Evolutionary conservation across 2,797 vertebrate species (phyloP).

Genomic region (Apogon talboti): DNA sequence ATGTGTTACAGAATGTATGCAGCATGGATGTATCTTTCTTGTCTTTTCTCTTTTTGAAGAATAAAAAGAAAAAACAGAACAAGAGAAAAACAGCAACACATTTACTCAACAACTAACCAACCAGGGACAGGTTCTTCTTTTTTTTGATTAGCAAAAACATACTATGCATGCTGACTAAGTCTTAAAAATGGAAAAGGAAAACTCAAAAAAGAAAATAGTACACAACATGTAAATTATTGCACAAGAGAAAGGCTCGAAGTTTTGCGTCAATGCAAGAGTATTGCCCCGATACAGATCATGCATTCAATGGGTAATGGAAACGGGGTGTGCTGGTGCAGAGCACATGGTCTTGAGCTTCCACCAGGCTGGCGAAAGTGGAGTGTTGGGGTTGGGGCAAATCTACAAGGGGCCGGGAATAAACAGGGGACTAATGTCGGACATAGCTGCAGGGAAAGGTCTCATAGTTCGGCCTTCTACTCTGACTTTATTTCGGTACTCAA

Average conservation of each 20-base stretch:
- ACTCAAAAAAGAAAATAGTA: constrained; percentile 90
- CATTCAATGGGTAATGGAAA: constrained; percentile 97
- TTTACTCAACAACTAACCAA: constrained; percentile 99
- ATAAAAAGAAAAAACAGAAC: constrained; percentile 92
- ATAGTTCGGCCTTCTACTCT: constrained; percentile 95
- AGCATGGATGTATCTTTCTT: constrained; percentile 91
- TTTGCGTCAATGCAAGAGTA: constrained; percentile 99
- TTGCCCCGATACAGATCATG: constrained; percentile 99
- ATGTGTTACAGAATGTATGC: constrained; percentile 99
- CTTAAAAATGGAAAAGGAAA: constrained; percentile 86
- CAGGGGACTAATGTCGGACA: constrained; percentile 74
- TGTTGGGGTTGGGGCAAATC: constrained; percentile 84
- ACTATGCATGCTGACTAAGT: constrained; percentile 99
- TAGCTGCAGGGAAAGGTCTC: constrained; percentile 71
- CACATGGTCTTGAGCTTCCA: constrained; percentile 94
- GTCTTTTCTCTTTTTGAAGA: constrained; percentile 87
- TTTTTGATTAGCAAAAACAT: constrained; percentile 97
- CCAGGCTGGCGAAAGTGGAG: constrained; percentile 92
- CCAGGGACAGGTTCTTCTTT: constrained; percentile 92
- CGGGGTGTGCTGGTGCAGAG: constrained; percentile 97
- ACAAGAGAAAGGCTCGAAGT: constrained; percentile 99
- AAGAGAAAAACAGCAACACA: constrained; percentile 95
- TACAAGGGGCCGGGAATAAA: constrained; percentile 84
- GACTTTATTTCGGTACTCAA: constrained; percentile 99
- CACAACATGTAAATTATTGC: constrained; percentile 99